These are phyloP conservation scores for Danionella dracula DNA, from an alignment of 2,797 vertebrate genomes.

Conservation along the genomic window DNA sequence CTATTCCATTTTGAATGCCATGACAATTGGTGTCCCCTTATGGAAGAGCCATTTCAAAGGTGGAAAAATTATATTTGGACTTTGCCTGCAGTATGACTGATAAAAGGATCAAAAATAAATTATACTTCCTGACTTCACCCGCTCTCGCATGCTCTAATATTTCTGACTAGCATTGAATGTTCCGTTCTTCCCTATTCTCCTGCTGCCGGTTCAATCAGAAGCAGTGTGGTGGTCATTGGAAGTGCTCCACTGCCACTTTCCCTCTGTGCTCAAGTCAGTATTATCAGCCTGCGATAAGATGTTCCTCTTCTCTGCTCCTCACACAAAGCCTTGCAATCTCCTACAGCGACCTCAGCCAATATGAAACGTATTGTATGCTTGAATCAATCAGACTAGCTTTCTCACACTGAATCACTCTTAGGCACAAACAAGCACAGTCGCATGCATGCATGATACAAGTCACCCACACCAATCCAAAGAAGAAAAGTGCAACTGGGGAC, in stretches of 20 bases:
- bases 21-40: too few species aligned
- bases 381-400: slow-evolving; percentile 28
- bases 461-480: slow-evolving; percentile 30
- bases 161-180: neutral
- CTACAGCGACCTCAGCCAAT: slow-evolving; percentile 10
- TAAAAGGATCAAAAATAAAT: neutral
- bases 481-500: slow-evolving; percentile 4
- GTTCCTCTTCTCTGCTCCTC: slow-evolving; percentile 10
- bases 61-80: too few species aligned
- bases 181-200: neutral
- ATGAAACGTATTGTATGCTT: slow-evolving; percentile 31
- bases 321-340: slow-evolving; percentile 24
- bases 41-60: too few species aligned
- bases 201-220: neutral
- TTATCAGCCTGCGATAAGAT: slow-evolving; percentile 19
- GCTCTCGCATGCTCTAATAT: neutral
- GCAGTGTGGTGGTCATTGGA: neutral
- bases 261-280: slow-evolving; percentile 16
- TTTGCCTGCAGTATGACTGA: neutral
- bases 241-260: neutral
- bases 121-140: neutral
- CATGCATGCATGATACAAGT: neutral
- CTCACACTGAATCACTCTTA: neutral
- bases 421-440: neutral
- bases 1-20: too few species aligned